These are phyloP conservation scores for Plebejus melissa DNA, from an alignment of 2,888 invertebrate species.

Conservation along the genomic window DNA sequence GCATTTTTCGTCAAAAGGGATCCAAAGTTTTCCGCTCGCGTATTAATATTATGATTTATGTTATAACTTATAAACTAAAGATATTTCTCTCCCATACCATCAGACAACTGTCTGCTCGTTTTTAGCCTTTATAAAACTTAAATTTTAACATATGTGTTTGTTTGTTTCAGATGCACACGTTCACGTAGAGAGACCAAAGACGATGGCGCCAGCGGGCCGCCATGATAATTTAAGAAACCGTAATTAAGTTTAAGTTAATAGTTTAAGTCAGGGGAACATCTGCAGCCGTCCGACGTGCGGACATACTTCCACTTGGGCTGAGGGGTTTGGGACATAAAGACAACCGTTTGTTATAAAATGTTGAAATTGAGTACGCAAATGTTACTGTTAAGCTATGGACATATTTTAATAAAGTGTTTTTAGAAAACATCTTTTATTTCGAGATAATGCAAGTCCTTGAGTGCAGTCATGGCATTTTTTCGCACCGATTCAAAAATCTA, in stretches of 20 bases:
- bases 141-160: neutral
- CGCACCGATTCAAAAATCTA: too few species aligned
- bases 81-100: too few species aligned
- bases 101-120: neutral
- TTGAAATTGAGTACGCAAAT: constrained; percentile 43
- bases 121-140: neutral
- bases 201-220: constrained; percentile 54
- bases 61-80: too few species aligned
- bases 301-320: constrained; percentile 60
- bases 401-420: constrained; percentile 67
- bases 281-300: constrained; percentile 46
- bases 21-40: too few species aligned
- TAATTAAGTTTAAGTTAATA: constrained; percentile 68
- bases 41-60: too few species aligned
- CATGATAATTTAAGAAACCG: constrained; percentile 66
- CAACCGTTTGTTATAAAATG: constrained; percentile 43
- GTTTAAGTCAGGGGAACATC: constrained; percentile 66
- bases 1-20: too few species aligned
- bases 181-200: constrained; percentile 59
- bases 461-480: too few species aligned
- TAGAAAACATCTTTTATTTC: constrained; percentile 34
- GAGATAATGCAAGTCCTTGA: neutral
- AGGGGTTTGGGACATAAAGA: constrained; percentile 49
- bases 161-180: constrained; percentile 60
- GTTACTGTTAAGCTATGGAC: constrained; percentile 62